phyloP scores from a whole-genome alignment of 2,113 vertebrate genomes.

The Romanogobio albipinnatus region DNA sequence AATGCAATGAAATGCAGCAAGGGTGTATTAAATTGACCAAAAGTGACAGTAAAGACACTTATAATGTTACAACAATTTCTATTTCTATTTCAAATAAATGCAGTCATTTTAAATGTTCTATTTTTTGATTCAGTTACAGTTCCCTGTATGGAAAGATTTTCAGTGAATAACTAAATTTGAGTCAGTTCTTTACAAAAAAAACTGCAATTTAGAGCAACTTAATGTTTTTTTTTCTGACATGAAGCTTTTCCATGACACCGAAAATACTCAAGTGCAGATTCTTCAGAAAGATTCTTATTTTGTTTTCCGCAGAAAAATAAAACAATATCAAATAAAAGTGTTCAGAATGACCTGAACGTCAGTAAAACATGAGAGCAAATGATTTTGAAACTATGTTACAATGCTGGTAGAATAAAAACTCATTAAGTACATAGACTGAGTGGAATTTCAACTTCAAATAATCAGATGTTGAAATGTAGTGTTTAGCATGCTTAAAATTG shows the following conservation, averaged over 20 bases:
- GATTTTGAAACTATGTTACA: neutral
- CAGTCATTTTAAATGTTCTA: too few relatives aligned
- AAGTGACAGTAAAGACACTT: neutral
- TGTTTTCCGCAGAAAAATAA: too few relatives aligned
- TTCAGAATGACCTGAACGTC: neutral
- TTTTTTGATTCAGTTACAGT: neutral
- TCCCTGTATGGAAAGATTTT: neutral
- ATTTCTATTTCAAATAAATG: neutral
- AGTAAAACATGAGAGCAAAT: neutral
- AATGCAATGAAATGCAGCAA: neutral
- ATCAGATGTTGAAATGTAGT: slow-evolving; percentile 48
- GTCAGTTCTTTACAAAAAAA: neutral
- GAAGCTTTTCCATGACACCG: neutral
- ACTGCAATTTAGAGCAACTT: neutral
- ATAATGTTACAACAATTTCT: neutral
- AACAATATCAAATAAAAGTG: too few relatives aligned
- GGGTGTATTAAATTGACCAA: neutral
- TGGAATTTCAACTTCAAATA: slow-evolving; percentile 20
- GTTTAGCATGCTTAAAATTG: slow-evolving; percentile 58
- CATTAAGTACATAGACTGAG: neutral
- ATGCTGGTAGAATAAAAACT: neutral
- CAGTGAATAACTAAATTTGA: neutral
- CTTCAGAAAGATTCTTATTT: neutral
- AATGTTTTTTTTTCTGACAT: neutral
- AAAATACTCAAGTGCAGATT: neutral